Evolutionary conservation across 1,140 invertebrate species (phyloP).

Genomic region (Centruroides sculpturatus): DNA sequence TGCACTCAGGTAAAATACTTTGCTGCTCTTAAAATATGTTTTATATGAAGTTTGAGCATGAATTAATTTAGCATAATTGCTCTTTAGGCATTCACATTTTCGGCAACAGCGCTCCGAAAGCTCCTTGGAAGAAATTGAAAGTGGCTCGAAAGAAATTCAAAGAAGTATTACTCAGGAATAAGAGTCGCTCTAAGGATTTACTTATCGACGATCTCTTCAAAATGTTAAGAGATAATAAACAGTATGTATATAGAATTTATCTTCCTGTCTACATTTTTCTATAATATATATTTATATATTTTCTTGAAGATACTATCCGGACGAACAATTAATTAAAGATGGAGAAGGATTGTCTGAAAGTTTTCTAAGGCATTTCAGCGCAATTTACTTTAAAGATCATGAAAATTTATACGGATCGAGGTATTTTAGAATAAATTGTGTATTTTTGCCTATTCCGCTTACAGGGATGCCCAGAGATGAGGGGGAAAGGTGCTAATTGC

Average conservation of each 20-base stretch:
- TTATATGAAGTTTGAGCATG: background rate
- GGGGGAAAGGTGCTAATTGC: too few relatives aligned
- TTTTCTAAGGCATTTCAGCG: slow-evolving; percentile 5
- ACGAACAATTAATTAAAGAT: slow-evolving; percentile 10
- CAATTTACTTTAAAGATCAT: slow-evolving; percentile 9
- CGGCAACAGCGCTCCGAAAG: slow-evolving; percentile 10
- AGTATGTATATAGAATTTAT: background rate
- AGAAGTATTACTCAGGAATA: background rate
- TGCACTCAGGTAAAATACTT: background rate
- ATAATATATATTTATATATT: too few relatives aligned
- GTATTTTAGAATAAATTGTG: background rate
- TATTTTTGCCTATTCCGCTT: too few relatives aligned
- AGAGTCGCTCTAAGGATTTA: slow-evolving; percentile 1
- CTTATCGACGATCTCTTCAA: slow-evolving; percentile 4
- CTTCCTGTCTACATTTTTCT: too few relatives aligned
- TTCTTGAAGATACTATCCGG: slow-evolving; percentile 8
- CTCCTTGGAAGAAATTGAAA: slow-evolving; percentile 10
- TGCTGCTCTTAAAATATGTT: background rate
- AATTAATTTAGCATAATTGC: too few relatives aligned
- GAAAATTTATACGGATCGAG: slow-evolving; percentile 8
- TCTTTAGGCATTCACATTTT: slow-evolving; percentile 9
- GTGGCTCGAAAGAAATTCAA: slow-evolving; percentile 7
- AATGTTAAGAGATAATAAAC: slow-evolving; percentile 6
- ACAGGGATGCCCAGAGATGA: too few relatives aligned
- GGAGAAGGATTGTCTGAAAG: slow-evolving; percentile 8